These are phyloP conservation scores for Euglossa dilemma DNA, from an alignment of 1,140 invertebrate genomes.

Conservation along the genomic window DNA sequence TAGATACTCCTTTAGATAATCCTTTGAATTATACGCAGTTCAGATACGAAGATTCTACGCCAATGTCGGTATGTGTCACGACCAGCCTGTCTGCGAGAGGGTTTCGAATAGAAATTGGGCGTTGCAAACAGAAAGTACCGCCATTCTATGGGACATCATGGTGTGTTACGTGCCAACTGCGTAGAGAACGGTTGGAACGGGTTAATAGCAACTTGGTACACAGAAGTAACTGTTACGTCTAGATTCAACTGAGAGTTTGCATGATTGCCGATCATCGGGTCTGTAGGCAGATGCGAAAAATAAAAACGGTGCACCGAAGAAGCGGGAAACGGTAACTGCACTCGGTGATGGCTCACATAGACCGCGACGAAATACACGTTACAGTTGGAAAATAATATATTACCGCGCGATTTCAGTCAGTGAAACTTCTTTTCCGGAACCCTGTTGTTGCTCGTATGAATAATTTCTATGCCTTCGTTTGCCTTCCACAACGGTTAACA, in stretches of 20 bases:
- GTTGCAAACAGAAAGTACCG: too few species aligned
- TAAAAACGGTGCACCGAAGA: conserved; percentile 6
- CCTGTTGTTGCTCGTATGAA: background rate
- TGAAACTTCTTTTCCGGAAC: conserved; percentile 39
- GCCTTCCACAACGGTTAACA: background rate
- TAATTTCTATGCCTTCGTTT: conserved; percentile 26
- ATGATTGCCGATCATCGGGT: conserved; percentile 41
- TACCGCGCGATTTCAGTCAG: conserved; percentile 10
- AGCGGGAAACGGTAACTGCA: conserved; percentile 14
- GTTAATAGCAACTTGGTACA: background rate
- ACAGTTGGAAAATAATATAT: conserved; percentile 35
- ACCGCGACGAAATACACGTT: conserved; percentile 40
- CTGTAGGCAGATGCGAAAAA: background rate
- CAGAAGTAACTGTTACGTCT: background rate
- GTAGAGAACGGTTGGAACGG: too few species aligned
- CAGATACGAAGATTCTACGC: too few species aligned
- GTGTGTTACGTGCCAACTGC: too few species aligned
- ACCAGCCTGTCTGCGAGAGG: too few species aligned
- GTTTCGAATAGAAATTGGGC: too few species aligned
- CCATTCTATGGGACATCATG: too few species aligned
- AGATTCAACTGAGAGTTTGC: conserved; percentile 37
- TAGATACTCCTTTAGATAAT: too few species aligned
- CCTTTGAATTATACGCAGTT: too few species aligned
- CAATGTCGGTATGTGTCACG: too few species aligned
- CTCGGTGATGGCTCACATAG: conserved; percentile 9